phyloP scores from a whole-genome alignment of 2,797 vertebrate genomes.

The Sebastes diaconus region DNA sequence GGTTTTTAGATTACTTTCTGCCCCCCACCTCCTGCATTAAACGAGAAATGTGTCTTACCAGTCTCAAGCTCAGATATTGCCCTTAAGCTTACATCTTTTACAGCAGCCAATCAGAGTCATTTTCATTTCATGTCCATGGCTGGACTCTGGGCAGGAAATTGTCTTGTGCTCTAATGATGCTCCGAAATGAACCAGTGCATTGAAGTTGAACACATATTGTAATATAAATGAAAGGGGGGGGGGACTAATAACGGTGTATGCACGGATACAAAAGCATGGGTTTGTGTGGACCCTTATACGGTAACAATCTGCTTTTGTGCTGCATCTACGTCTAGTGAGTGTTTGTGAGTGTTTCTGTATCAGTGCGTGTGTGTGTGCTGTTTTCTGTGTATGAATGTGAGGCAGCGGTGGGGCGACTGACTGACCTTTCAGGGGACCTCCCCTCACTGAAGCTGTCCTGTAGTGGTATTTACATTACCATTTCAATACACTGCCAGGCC shows the following conservation, averaged over 20 bases:
- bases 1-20: constrained; percentile 26
- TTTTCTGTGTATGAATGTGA: constrained; percentile 32
- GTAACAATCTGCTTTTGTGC: constrained; percentile 16
- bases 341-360: neutral
- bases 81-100: constrained; percentile 45
- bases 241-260: constrained; percentile 39
- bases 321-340: constrained; percentile 2
- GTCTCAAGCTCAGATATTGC: constrained; percentile 32
- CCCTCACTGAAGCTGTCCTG: constrained; percentile 78
- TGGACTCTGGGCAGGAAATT: constrained; percentile 55
- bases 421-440: constrained; percentile 81
- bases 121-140: constrained; percentile 50
- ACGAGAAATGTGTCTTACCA: constrained; percentile 39
- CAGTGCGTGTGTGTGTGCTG: neutral
- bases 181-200: constrained; percentile 40
- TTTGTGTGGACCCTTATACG: neutral
- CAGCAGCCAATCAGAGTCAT: constrained; percentile 47
- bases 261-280: constrained; percentile 6
- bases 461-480: constrained; percentile 85
- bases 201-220: constrained; percentile 46
- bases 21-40: constrained; percentile 12
- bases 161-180: constrained; percentile 65
- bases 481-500: constrained; percentile 82
- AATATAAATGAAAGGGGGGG: constrained; percentile 45
- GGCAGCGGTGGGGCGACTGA: constrained; percentile 46